A percentile compares a stretch with the other conserved stretches of the same genome.
phyloP scores from a whole-genome alignment of 2,888 invertebrate species.

The Epistrophe grossulariae region DNA sequence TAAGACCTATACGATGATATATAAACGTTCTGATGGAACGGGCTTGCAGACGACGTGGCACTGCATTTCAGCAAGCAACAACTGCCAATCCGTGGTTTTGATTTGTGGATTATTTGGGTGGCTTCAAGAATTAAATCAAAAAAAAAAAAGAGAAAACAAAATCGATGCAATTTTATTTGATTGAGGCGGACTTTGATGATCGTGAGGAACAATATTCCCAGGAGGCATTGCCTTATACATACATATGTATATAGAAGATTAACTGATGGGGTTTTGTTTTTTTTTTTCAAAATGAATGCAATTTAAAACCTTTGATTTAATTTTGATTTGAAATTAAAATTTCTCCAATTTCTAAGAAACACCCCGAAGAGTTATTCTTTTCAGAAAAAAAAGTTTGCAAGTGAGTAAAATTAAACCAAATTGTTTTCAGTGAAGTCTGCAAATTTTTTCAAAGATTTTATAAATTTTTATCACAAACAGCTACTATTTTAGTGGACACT shows the following conservation, averaged over 20 bases:
- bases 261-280: not conserved
- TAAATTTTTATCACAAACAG: too few relatives aligned
- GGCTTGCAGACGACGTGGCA: conserved; percentile 28
- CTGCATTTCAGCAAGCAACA: conserved; percentile 31
- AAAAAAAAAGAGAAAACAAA: conserved; percentile 2
- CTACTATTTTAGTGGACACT: too few relatives aligned
- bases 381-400: not conserved
- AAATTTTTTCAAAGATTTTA: too few relatives aligned
- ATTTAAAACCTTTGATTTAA: not conserved
- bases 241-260: too few relatives aligned
- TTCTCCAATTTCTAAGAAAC: not conserved
- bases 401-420: too few relatives aligned
- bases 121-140: conserved; percentile 4
- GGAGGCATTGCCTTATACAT: conserved; percentile 7
- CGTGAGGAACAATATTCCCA: conserved; percentile 46
- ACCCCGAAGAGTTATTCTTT: not conserved
- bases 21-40: conserved; percentile 38
- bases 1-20: conserved; percentile 23
- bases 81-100: conserved; percentile 71
- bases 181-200: conserved; percentile 42
- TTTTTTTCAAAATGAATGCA: conserved; percentile 1
- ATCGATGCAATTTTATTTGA: conserved; percentile 33
- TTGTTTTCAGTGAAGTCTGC: too few relatives aligned
- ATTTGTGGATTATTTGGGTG: conserved; percentile 72
- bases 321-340: not conserved